Evolutionary conservation across 2,797 vertebrate species (phyloP).

Genomic region (Chelmon rostratus): DNA sequence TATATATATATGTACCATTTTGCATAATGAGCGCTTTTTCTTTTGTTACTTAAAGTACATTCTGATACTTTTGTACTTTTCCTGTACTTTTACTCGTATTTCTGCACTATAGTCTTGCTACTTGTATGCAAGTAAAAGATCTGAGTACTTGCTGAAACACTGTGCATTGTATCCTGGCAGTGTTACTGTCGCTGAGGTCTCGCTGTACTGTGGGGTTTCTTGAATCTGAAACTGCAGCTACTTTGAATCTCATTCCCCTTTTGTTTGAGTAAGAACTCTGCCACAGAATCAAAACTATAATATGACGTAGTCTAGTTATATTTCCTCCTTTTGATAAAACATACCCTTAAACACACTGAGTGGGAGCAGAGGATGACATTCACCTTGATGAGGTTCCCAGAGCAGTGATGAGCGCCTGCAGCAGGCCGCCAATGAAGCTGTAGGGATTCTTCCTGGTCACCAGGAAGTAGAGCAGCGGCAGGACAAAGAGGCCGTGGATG

Average conservation of each 20-base stretch:
- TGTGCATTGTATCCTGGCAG: neutral
- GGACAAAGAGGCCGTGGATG: constrained; percentile 91
- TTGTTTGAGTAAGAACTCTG: neutral
- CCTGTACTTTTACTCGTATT: too few relatives aligned
- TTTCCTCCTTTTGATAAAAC: too few relatives aligned
- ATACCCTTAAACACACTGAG: too few relatives aligned
- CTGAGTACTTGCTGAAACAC: too few relatives aligned
- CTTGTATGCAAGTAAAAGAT: too few relatives aligned
- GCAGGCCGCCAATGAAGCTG: constrained; percentile 92
- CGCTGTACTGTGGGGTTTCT: neutral
- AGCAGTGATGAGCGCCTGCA: constrained; percentile 96
- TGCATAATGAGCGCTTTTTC: too few relatives aligned
- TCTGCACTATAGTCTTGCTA: too few relatives aligned
- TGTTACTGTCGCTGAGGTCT: neutral
- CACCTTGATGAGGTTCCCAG: constrained; percentile 98
- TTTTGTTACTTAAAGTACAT: too few relatives aligned
- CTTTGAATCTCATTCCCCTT: neutral
- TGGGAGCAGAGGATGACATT: neutral
- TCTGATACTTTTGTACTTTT: too few relatives aligned
- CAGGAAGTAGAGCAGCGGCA: constrained; percentile 94
- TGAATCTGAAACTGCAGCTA: neutral
- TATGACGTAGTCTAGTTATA: too few relatives aligned
- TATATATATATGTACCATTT: too few relatives aligned
- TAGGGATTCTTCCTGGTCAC: constrained; percentile 94
- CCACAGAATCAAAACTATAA: neutral